Percentiles rank a stretch among this genome's conserved stretches.
These are phyloP conservation scores for Ptilodon capucinus DNA, from an alignment of 2,888 invertebrate genomes.

Conservation along the genomic window DNA sequence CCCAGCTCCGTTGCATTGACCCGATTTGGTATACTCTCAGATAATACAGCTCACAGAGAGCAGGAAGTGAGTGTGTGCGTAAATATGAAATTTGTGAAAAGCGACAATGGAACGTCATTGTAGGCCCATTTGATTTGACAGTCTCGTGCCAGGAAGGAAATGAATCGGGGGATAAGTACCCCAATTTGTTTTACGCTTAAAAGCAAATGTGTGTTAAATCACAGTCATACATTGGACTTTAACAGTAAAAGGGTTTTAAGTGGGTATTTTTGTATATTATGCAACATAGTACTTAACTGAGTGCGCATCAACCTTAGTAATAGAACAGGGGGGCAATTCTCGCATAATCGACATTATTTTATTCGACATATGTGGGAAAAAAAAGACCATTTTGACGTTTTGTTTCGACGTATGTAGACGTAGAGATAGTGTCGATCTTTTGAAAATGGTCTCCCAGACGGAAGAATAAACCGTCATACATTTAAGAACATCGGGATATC, in stretches of 20 bases:
- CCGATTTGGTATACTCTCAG: slow-evolving; percentile 62
- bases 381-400: too few relatives aligned
- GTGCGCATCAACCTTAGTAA: too few relatives aligned
- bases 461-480: too few relatives aligned
- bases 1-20: slow-evolving; percentile 50
- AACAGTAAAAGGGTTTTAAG: neutral
- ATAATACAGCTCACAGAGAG: slow-evolving; percentile 61
- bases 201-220: slow-evolving; percentile 19
- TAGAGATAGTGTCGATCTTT: too few relatives aligned
- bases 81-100: slow-evolving; percentile 48
- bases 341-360: too few relatives aligned
- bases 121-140: slow-evolving; percentile 38
- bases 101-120: slow-evolving; percentile 31
- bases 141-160: slow-evolving; percentile 48
- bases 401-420: too few relatives aligned
- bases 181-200: slow-evolving; percentile 38
- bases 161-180: slow-evolving; percentile 36
- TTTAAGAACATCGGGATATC: too few relatives aligned
- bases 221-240: slow-evolving; percentile 4
- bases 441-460: too few relatives aligned
- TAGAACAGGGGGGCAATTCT: too few relatives aligned
- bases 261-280: neutral
- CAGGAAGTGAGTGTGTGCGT: slow-evolving; percentile 53
- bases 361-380: too few relatives aligned
- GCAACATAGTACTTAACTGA: neutral